phyloP scores from a whole-genome alignment of 2,797 vertebrate species.

The Diglossa cyanea region DNA sequence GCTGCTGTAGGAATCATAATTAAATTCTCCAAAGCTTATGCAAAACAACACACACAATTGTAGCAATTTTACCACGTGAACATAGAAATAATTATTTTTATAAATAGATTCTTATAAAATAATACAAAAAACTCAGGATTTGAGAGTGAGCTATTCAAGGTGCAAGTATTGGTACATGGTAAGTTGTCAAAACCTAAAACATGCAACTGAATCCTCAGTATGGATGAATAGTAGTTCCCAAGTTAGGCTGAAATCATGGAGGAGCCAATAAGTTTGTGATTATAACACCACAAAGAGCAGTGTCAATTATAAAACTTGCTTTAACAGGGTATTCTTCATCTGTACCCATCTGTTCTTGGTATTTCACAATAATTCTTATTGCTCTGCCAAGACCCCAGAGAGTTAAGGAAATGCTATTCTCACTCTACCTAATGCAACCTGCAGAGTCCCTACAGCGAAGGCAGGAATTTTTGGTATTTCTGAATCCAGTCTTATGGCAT shows the following conservation, averaged over 20 bases:
- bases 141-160: background rate
- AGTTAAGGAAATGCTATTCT: background rate
- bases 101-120: background rate
- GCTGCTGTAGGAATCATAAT: background rate
- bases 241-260: background rate
- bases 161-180: background rate
- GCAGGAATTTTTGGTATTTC: background rate
- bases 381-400: background rate
- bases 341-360: background rate
- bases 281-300: rapidly evolving
- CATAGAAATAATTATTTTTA: background rate
- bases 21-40: background rate
- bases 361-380: background rate
- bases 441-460: background rate
- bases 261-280: background rate
- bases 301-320: background rate
- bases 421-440: background rate
- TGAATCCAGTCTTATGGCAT: background rate
- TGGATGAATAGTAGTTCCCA: background rate
- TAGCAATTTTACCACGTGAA: background rate
- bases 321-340: background rate
- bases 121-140: background rate
- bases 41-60: background rate
- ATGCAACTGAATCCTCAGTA: background rate
- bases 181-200: background rate